Conservation (phyloP, 2,113 vertebrate genomes). For the Ceyx cyanopectus region DNA sequence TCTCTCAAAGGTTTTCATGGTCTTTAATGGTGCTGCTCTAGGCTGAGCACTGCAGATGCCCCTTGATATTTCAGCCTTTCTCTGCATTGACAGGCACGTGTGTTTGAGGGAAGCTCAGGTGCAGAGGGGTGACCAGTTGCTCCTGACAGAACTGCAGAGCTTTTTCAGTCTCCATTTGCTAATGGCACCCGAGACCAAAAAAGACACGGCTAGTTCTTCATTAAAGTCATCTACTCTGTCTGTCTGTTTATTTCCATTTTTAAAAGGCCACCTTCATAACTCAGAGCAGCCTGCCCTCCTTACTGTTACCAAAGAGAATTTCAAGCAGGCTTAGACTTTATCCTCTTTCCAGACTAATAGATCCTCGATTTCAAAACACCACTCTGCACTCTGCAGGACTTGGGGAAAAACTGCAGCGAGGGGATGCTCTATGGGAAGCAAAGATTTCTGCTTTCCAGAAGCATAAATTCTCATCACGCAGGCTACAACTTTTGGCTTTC, state of each 20-base stretch:
- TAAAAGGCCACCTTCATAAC: constrained; percentile 73
- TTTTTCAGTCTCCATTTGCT: constrained; percentile 25
- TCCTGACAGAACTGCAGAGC: neutral
- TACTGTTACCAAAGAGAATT: constrained; percentile 39
- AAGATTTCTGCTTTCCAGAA: neutral
- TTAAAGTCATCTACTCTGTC: constrained; percentile 47
- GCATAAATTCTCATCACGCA: neutral
- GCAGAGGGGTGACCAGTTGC: neutral
- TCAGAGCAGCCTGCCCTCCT: constrained; percentile 38
- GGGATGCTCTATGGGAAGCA: neutral
- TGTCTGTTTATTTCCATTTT: constrained; percentile 70
- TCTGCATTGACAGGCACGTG: neutral
- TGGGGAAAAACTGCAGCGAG: constrained; percentile 3
- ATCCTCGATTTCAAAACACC: constrained; percentile 60
- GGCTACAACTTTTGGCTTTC: neutral
- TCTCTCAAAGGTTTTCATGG: neutral
- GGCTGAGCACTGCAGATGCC: neutral
- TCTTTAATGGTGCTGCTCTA: neutral
- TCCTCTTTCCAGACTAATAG: constrained; percentile 8
- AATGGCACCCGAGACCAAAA: constrained; percentile 35
- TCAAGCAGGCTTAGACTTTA: constrained; percentile 36
- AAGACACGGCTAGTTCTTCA: constrained; percentile 7
- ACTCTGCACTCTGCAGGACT: constrained; percentile 71
- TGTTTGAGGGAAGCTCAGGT: neutral
- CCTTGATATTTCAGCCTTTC: neutral